Percentiles rank a stretch among this genome's conserved stretches.
phyloP scores from a whole-genome alignment of 2,113 vertebrate genomes.

The Platysteira castanea region DNA sequence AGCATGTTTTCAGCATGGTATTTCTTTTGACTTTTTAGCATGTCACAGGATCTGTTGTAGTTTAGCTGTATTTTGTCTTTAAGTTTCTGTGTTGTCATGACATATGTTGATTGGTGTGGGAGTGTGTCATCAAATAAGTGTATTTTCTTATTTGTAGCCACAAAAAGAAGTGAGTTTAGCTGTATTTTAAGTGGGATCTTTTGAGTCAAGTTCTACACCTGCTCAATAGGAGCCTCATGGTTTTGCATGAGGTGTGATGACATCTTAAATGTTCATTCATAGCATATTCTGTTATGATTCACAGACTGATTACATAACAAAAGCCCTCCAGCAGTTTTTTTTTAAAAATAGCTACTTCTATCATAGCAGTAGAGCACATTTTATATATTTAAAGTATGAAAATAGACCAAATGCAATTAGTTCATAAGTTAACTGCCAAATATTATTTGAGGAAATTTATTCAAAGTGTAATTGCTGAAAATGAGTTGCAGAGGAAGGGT shows the following conservation, averaged over 20 bases:
- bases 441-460: neutral
- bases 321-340: neutral
- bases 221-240: neutral
- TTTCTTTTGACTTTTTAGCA: slow-evolving; percentile 10
- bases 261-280: neutral
- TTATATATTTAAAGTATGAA: neutral
- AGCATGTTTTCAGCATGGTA: slow-evolving; percentile 26
- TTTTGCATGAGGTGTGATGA: neutral
- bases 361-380: neutral
- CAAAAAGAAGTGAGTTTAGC: neutral
- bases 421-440: neutral
- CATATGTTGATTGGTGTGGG: neutral
- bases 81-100: slow-evolving; percentile 19
- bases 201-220: neutral
- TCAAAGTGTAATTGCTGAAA: neutral
- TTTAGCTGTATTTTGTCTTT: slow-evolving; percentile 17
- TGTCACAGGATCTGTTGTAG: neutral
- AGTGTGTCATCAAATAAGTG: slow-evolving; percentile 8
- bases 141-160: slow-evolving; percentile 19
- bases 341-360: neutral
- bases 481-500: neutral
- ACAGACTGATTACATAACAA: neutral
- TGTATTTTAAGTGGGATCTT: neutral
- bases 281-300: slow-evolving; percentile 8
- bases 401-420: neutral